Evolutionary conservation across 2,888 invertebrate species (phyloP).

Genomic region (Thecophora atra): DNA sequence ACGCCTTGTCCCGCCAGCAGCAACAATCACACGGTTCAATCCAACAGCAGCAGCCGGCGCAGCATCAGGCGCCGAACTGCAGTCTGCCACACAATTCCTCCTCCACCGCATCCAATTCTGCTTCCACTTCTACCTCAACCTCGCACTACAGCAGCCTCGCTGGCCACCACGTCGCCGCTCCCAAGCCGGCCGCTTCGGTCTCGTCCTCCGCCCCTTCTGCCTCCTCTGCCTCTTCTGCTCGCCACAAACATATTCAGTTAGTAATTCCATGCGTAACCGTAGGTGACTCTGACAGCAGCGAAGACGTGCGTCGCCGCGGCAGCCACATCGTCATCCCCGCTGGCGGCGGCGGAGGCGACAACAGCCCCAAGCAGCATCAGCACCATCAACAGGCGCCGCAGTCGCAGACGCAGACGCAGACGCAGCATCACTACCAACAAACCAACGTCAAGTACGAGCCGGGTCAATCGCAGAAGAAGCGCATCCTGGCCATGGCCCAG

Average conservation of each 20-base stretch:
- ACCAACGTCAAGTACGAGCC: conserved; percentile 65
- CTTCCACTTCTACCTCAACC: conserved; percentile 59
- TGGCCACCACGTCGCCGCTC: conserved; percentile 41
- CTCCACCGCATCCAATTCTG: conserved; percentile 57
- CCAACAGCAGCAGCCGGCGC: conserved; percentile 42
- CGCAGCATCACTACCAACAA: conserved; percentile 43
- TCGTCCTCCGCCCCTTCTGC: conserved; percentile 45
- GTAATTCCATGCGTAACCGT: conserved; percentile 83
- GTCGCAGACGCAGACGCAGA: conserved; percentile 48
- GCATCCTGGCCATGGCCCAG: conserved; percentile 87
- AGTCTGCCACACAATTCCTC: conserved; percentile 47
- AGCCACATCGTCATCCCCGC: conserved; percentile 46
- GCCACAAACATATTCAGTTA: conserved; percentile 71
- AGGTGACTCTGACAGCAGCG: conserved; percentile 77
- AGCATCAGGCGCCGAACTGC: conserved; percentile 40
- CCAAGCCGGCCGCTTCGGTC: conserved; percentile 37
- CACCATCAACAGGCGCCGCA: conserved; percentile 47
- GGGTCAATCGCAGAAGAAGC: conserved; percentile 88
- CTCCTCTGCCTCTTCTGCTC: conserved; percentile 47
- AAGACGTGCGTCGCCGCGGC: conserved; percentile 67
- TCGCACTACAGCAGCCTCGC: conserved; percentile 44
- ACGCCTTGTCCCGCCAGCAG: conserved; percentile 26
- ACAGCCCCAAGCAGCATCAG: conserved; percentile 51
- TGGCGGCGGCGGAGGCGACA: conserved; percentile 48
- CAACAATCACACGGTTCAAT: conserved; percentile 43